Evolutionary conservation across 1,140 invertebrate species (phyloP).

Genomic region (Drosophila albomicans): DNA sequence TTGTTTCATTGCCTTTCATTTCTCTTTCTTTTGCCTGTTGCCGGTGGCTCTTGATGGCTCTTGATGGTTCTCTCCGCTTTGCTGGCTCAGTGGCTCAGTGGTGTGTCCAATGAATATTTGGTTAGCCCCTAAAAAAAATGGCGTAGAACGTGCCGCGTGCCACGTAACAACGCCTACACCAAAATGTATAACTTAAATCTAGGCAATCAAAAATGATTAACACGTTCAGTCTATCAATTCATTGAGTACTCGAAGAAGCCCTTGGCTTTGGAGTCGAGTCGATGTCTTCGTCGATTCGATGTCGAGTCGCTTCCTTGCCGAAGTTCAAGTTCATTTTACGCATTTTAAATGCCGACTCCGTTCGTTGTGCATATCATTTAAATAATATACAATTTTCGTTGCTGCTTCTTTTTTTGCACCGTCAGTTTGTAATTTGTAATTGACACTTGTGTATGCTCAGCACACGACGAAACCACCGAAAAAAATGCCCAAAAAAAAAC

Average conservation of each 20-base stretch:
- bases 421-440: slow-evolving; percentile 56
- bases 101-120: slow-evolving; percentile 7
- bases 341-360: slow-evolving; percentile 66
- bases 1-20: slow-evolving; percentile 52
- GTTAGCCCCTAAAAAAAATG: slow-evolving; percentile 44
- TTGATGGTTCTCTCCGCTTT: too few relatives aligned
- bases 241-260: slow-evolving; percentile 41
- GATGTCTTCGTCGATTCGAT: slow-evolving; percentile 8
- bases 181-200: slow-evolving; percentile 20
- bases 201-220: slow-evolving; percentile 40
- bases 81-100: slow-evolving; percentile 8
- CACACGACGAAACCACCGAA: slow-evolving; percentile 25
- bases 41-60: slow-evolving; percentile 16
- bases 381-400: slow-evolving; percentile 30
- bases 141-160: slow-evolving; percentile 63
- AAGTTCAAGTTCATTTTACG: slow-evolving; percentile 79
- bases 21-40: slow-evolving; percentile 57
- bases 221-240: slow-evolving; percentile 52
- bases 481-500: slow-evolving; percentile 2
- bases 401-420: slow-evolving; percentile 28
- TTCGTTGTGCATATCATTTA: slow-evolving; percentile 62
- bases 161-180: slow-evolving; percentile 55
- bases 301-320: slow-evolving; percentile 51
- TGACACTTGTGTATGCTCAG: slow-evolving; percentile 68
- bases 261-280: slow-evolving; percentile 63